Evolutionary conservation across 2,113 vertebrate species (phyloP).

Genomic region (Nycticryphes semicollaris): DNA sequence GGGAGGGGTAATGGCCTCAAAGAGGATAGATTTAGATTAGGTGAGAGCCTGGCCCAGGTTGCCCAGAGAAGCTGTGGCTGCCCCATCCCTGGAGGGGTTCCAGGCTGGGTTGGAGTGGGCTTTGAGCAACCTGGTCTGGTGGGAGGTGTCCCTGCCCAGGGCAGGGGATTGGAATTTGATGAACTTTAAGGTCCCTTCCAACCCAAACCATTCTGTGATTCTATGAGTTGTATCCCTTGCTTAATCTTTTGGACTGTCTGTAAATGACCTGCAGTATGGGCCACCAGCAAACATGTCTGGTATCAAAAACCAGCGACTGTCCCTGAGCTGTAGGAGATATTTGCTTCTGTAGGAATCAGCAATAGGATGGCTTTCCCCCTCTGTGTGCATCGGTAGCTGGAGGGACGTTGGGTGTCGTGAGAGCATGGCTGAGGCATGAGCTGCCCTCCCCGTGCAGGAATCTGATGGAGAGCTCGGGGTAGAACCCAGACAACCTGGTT

Average conservation of each 20-base stretch:
- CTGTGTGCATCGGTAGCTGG: rapidly evolving
- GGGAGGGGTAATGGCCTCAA: neutral
- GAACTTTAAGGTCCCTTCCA: neutral
- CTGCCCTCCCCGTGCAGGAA: rapidly evolving
- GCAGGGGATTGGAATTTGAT: neutral
- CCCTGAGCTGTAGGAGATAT: neutral
- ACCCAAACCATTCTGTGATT: neutral
- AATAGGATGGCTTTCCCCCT: rapidly evolving
- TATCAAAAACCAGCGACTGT: no score
- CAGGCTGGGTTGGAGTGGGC: neutral
- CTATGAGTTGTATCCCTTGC: neutral
- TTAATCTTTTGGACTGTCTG: neutral
- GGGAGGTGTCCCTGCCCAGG: neutral
- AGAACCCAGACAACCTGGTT: neutral
- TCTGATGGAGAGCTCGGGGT: neutral
- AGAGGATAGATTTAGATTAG: neutral
- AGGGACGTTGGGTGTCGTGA: no score
- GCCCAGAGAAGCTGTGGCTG: neutral
- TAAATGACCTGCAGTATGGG: neutral
- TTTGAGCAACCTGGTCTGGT: neutral
- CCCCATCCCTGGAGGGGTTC: no score
- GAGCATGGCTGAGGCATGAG: rapidly evolving
- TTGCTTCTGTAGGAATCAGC: neutral
- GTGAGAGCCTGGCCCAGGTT: neutral
- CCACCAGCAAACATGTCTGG: neutral